Percentiles rank a stretch among this genome's conserved stretches.
phyloP scores from a whole-genome alignment of 2,797 vertebrate genomes.

The Pantherophis vulpinus region DNA sequence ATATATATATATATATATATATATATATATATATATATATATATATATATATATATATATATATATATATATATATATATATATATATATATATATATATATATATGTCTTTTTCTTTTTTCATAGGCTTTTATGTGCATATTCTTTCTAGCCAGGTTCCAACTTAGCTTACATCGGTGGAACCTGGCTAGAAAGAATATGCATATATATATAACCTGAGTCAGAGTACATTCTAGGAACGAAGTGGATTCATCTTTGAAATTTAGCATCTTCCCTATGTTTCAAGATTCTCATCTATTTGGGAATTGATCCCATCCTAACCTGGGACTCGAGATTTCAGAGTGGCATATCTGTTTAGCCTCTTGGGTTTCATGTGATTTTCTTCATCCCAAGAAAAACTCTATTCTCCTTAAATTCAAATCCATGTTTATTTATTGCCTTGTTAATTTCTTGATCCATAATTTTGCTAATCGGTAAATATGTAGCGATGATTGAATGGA shows the following conservation, averaged over 20 bases:
- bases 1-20: no score
- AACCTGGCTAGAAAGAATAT: no score
- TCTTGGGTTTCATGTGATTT: neutral
- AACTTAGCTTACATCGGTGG: no score
- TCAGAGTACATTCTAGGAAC: accelerated
- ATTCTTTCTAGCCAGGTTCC: no score
- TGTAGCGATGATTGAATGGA: neutral
- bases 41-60: no score
- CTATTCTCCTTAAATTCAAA: neutral
- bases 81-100: no score
- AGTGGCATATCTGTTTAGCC: neutral
- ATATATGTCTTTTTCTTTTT: no score
- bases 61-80: no score
- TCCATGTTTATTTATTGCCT: neutral
- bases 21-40: no score
- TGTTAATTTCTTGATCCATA: neutral
- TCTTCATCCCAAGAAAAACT: neutral
- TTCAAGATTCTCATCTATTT: neutral
- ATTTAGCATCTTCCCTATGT: neutral
- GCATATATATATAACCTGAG: no score
- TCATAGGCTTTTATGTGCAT: no score
- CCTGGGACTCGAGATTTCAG: neutral
- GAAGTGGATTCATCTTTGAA: neutral
- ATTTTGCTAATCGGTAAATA: neutral
- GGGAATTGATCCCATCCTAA: neutral